Evolutionary conservation across 92 coral and sea anemone genomes (phyloP).

Genomic region (Zoanthus sociatus): DNA sequence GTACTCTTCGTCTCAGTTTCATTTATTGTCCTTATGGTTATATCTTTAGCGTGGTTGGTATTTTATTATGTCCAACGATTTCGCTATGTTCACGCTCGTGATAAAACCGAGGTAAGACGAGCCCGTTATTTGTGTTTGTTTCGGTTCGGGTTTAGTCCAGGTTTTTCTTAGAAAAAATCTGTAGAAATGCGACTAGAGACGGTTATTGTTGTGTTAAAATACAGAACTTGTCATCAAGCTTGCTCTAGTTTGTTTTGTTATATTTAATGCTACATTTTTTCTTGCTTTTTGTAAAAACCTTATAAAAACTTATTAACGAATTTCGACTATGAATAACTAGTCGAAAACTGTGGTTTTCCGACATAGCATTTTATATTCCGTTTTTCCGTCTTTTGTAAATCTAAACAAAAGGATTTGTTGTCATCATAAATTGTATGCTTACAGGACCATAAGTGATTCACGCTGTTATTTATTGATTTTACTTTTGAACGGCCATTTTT

Average conservation of each 20-base stretch:
- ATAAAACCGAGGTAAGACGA: conserved; percentile 94
- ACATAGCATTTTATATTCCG: no score
- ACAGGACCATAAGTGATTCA: neutral
- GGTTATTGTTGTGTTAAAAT: neutral
- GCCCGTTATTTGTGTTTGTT: neutral
- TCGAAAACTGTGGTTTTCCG: no score
- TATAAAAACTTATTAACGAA: no score
- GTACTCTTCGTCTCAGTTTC: conserved; percentile 97
- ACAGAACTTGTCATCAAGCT: no score
- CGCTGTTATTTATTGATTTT: neutral
- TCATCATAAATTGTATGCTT: no score
- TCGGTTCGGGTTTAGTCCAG: neutral
- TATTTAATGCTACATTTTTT: no score
- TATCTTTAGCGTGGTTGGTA: conserved; percentile 97
- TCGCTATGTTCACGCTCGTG: conserved; percentile 97
- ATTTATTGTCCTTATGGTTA: conserved; percentile 97
- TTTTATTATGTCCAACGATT: conserved; percentile 97
- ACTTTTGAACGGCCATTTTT: neutral
- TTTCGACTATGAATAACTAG: no score
- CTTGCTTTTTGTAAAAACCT: no score
- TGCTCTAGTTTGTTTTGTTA: no score
- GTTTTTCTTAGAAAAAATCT: neutral
- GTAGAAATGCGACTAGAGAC: neutral
- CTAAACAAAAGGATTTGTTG: no score
- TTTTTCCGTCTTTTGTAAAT: no score